A percentile compares a stretch with the other conserved stretches of the same genome.
These are phyloP conservation scores for Elanus axillaris DNA, from an alignment of 2,113 vertebrate species.

Conservation along the genomic window DNA sequence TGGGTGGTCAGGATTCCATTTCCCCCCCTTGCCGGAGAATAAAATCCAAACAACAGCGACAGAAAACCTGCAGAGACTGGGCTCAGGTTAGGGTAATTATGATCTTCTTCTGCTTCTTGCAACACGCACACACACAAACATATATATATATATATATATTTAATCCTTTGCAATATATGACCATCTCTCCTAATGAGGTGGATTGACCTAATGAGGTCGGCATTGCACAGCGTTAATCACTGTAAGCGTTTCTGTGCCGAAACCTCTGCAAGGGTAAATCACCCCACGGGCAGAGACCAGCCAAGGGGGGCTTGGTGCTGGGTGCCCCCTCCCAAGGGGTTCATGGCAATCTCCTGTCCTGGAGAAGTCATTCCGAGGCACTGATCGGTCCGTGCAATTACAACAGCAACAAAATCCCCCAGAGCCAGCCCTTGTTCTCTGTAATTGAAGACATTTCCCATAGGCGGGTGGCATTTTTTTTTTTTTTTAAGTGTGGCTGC, in stretches of 20 bases:
- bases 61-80: constrained; percentile 8
- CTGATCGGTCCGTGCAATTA: not conserved
- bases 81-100: not conserved
- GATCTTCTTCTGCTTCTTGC: not conserved
- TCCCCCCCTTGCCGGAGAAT: not conserved
- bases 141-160: not conserved
- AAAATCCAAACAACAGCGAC: constrained; percentile 10
- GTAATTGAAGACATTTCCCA: constrained; percentile 23
- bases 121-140: not conserved
- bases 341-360: not conserved
- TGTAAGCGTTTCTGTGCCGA: not conserved
- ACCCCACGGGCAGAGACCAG: not conserved
- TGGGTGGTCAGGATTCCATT: constrained; percentile 63
- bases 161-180: not conserved
- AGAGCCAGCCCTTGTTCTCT: not conserved
- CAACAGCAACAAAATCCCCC: not conserved
- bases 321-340: not conserved
- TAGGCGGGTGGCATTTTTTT: not conserved
- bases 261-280: not conserved
- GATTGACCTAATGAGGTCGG: not conserved
- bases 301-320: not conserved
- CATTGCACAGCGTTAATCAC: not conserved
- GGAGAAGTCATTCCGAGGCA: not conserved
- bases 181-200: not conserved
- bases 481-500: not conserved